phyloP scores from a whole-genome alignment of 2,888 invertebrate genomes.

The Chaitophorus viminalis region DNA sequence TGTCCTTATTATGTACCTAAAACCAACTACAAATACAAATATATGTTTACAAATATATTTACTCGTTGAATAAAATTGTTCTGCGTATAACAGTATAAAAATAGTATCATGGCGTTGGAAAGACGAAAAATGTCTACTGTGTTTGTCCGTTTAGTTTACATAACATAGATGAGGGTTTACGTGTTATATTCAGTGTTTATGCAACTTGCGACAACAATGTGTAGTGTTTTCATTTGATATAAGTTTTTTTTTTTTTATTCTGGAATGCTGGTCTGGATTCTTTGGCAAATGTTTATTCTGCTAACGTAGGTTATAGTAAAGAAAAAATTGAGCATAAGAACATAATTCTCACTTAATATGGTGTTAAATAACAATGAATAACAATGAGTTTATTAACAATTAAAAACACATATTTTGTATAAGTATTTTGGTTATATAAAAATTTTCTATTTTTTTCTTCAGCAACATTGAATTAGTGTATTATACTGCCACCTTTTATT shows the following conservation, averaged over 20 bases:
- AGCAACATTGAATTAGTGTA: background rate
- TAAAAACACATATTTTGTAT: background rate
- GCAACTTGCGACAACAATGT: constrained; percentile 55
- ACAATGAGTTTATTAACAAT: background rate
- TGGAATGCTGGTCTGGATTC: constrained; percentile 48
- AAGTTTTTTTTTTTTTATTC: constrained; percentile 36
- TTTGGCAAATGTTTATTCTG: constrained; percentile 33
- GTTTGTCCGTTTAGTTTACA: constrained; percentile 61
- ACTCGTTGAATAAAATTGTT: background rate
- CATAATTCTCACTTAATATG: constrained; percentile 16
- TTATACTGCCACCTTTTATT: background rate
- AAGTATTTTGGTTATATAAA: background rate
- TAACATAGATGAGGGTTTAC: constrained; percentile 46
- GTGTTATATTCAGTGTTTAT: constrained; percentile 53
- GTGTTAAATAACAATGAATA: background rate
- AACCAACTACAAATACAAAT: background rate
- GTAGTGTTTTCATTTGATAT: constrained; percentile 49
- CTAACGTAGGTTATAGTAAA: background rate
- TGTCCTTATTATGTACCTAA: background rate
- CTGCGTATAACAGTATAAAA: background rate
- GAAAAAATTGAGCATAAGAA: constrained; percentile 3
- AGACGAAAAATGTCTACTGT: constrained; percentile 29
- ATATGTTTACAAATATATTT: background rate
- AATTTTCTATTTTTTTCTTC: background rate
- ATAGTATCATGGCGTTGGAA: constrained; percentile 24